Evolutionary conservation across 1,140 invertebrate genomes (phyloP), one percentile per base, ranked within the genome.

Genomic region (Pachyrhynchus sulphureomaculatus): DNA sequence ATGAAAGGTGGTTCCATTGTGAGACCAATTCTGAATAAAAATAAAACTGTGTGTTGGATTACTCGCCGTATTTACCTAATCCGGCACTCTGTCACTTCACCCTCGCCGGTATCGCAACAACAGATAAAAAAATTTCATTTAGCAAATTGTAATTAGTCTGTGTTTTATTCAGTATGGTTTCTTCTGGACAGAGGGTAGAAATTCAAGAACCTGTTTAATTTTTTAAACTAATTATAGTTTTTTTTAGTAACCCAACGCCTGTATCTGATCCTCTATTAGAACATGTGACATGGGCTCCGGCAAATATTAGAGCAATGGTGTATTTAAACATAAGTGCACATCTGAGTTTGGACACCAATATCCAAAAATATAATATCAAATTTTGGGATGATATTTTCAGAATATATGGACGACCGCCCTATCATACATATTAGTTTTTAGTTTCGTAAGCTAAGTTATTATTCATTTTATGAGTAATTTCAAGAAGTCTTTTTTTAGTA

Each of bases 201-300:
- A n/a, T n/a, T n/a, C n/a, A n/a, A n/a, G n/a, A n/a, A n/a, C n/a
- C n/a, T n/a, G n/a, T n/a, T n/a, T n/a, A n/a, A n/a, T n/a, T n/a
- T n/a, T n/a, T n/a, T n/a, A n/a, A n/a, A n/a, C n/a, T n/a, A n/a
- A n/a, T n/a, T 39, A n/a, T 18, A 10, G 18, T 20, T 18, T 13
- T 23, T 53, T 53, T 53, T n/a, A 53, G 49, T n/a, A 53, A 54
- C 10, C 52, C 52, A 2, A 54, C 52, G 2, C 52, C 52, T 17
- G 23, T n/a, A 13, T 1, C 23, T 15, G 52, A 54, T 18, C 17
- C 12, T 4, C 8, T 54, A 41, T 18, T 54, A 18, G 21, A 54
- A 42, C 41, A 54, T 23, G 37, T 54, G 17, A 54, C 39, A 13
- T 54, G 52, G 52, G 13, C 52, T 1, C 24, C 24, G 2, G 26